phyloP scores from a whole-genome alignment of 2,797 vertebrate species.

The Pseudomugil gertrudae region DNA sequence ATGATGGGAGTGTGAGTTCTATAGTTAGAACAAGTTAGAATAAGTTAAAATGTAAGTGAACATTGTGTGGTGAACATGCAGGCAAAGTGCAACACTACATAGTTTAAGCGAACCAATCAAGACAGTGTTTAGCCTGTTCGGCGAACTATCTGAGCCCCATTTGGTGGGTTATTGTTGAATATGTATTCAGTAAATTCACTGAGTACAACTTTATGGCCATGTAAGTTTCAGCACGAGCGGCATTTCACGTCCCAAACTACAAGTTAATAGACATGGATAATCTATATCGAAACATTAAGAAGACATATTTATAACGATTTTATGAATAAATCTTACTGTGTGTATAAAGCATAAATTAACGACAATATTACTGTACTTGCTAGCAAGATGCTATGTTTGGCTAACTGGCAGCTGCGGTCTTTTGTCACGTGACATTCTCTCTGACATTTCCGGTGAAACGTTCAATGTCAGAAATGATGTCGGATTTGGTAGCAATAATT shows the following conservation, averaged over 20 bases:
- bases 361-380: neutral
- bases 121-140: too few relatives aligned
- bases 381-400: neutral
- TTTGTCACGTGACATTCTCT: neutral
- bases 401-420: neutral
- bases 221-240: neutral
- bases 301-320: neutral
- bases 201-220: neutral
- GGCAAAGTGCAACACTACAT: neutral
- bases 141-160: neutral
- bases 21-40: neutral
- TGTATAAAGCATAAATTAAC: neutral
- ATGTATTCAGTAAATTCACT: neutral
- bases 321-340: neutral
- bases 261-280: neutral
- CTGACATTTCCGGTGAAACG: neutral
- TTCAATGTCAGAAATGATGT: constrained; percentile 2
- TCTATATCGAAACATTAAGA: neutral
- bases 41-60: too few relatives aligned
- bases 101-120: neutral
- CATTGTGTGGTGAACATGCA: neutral
- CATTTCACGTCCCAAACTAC: neutral
- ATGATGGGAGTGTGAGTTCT: constrained; percentile 62
- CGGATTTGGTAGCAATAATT: neutral
- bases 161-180: neutral